These are phyloP conservation scores for Paguma larvata DNA, from an alignment of 2,797 vertebrate species.

Conservation along the genomic window DNA sequence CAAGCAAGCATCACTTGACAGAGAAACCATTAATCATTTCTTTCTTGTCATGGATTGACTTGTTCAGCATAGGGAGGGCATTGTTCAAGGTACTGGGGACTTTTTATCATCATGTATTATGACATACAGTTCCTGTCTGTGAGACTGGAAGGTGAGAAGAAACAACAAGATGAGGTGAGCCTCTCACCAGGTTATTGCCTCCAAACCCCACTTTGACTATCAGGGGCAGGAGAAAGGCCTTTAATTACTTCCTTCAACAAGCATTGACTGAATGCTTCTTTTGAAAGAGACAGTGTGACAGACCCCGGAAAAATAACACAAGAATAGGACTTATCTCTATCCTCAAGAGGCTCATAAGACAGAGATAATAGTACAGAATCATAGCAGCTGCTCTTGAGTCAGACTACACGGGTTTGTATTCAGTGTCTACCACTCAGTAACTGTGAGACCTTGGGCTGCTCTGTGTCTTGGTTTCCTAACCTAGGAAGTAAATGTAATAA, in stretches of 20 bases:
- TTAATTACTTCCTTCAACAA: background rate
- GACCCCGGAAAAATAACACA: background rate
- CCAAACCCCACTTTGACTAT: background rate
- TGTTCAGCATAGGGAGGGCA: conserved; percentile 69
- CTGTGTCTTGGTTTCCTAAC: background rate
- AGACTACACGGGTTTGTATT: background rate
- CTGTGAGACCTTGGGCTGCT: background rate
- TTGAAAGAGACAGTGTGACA: background rate
- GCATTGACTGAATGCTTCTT: background rate
- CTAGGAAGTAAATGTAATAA: background rate
- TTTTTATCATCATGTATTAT: conserved; percentile 8
- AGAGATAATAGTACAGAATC: background rate
- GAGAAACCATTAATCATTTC: conserved; percentile 76
- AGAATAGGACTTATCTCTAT: background rate
- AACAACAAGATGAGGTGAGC: background rate
- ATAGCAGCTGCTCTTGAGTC: background rate
- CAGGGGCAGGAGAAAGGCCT: background rate
- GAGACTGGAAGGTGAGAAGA: conserved; percentile 62
- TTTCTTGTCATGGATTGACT: conserved; percentile 76
- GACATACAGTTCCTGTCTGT: background rate
- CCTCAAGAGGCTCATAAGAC: background rate
- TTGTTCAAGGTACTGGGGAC: conserved; percentile 66
- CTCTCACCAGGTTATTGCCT: background rate
- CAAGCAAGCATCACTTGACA: conserved; percentile 68
- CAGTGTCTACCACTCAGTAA: background rate